These are phyloP conservation scores for Bilobella aurantiaca DNA, from an alignment of 1,140 invertebrate species.

Conservation along the genomic window DNA sequence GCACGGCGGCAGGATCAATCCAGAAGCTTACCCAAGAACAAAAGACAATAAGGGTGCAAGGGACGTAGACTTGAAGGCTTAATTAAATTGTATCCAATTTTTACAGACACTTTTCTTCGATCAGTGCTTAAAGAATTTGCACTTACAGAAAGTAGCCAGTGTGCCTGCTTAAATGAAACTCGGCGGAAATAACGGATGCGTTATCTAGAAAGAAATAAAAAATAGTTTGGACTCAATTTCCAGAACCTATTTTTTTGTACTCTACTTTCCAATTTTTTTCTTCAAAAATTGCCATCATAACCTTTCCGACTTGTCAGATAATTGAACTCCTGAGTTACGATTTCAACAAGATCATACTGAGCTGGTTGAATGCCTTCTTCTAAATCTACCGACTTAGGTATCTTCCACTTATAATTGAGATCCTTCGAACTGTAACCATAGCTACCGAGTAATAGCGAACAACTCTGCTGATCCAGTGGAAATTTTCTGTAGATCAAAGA, in stretches of 20 bases:
- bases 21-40: conserved; percentile 56
- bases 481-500: conserved; percentile 45
- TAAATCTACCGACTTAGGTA: conserved; percentile 35
- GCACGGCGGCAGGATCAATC: conserved; percentile 53
- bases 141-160: neutral
- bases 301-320: conserved; percentile 31
- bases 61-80: conserved; percentile 53
- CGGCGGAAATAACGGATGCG: conserved; percentile 44
- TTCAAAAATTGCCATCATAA: no score
- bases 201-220: conserved; percentile 37
- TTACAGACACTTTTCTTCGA: no score
- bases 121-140: no score
- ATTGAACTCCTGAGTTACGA: conserved; percentile 33
- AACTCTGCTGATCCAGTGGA: conserved; percentile 53
- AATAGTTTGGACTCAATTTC: no score
- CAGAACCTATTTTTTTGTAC: no score
- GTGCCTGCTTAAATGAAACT: conserved; percentile 46
- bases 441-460: conserved; percentile 51
- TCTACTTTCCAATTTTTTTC: no score
- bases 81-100: conserved; percentile 42
- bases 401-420: conserved; percentile 47
- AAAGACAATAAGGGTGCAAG: conserved; percentile 51
- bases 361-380: conserved; percentile 40
- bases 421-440: conserved; percentile 51
- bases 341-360: conserved; percentile 42